A percentile compares a stretch with the other conserved stretches of the same genome.
phyloP scores from a whole-genome alignment of 2,888 invertebrate genomes.

The Drosophila helvetica region DNA sequence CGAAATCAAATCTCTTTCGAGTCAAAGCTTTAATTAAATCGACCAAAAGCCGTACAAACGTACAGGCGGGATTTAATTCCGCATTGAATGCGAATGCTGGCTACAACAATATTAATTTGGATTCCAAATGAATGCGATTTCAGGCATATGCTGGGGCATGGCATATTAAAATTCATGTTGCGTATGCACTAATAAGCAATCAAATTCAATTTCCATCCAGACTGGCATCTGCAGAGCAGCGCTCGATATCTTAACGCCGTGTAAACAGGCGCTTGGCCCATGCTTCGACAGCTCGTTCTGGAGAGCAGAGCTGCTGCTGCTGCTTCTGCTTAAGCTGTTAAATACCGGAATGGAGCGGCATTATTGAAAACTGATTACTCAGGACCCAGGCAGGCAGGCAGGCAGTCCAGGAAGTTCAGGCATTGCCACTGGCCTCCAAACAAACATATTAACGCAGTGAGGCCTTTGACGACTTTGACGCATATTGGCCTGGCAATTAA shows the following conservation, averaged over 20 bases:
- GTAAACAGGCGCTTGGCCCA: constrained; percentile 14
- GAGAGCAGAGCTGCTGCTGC: background rate
- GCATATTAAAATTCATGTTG: constrained; percentile 68
- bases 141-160: constrained; percentile 37
- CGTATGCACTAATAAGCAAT: constrained; percentile 63
- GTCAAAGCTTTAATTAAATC: background rate
- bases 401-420: background rate
- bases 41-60: background rate
- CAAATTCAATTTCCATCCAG: constrained; percentile 55
- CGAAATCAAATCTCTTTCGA: background rate
- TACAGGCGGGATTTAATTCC: background rate
- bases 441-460: constrained; percentile 40
- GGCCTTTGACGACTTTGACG: constrained; percentile 47
- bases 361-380: constrained; percentile 70
- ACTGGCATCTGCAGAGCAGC: constrained; percentile 3
- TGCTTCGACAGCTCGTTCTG: background rate
- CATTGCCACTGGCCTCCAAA: background rate
- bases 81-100: background rate
- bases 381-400: background rate
- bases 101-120: constrained; percentile 4
- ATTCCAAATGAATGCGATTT: constrained; percentile 27
- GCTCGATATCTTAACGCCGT: constrained; percentile 7
- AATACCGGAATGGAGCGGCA: constrained; percentile 39
- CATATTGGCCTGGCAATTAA: constrained; percentile 76
- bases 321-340: constrained; percentile 44